Evolutionary conservation across 2,888 invertebrate genomes (phyloP), one percentile per base, ranked within the genome.

Genomic region (Athrips mouffetella): DNA sequence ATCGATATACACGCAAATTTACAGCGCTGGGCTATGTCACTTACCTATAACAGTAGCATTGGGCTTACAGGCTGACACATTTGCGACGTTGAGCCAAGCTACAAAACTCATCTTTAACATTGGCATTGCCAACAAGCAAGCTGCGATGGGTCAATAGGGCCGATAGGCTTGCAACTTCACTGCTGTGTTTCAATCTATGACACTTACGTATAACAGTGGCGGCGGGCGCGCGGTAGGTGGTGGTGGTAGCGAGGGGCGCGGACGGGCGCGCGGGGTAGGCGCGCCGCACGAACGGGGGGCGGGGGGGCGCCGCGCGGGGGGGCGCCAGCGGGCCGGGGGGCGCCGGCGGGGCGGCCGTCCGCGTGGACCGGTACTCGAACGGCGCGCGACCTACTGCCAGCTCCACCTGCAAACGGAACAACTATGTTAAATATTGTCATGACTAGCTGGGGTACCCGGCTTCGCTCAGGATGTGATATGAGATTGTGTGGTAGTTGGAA

Each of bases 371-470:
- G 67, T 80, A 85, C 61, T 84, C 85, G 65, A 83, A 77, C 42
- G 81, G 76, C 2, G 83, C 68, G 7, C 82, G 72, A 0, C 82
- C 81, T n/a, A 82, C 84, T 1, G 85, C 81, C 30, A 86, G 49
- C 53, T 85, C 83, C 74, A 85, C 85, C 83, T 84, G 70, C 42
- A n/a, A 21, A n/a, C n/a, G 13, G 7, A 40, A 21, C 13, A 5
- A 35, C 3, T 11, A 1, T 2, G 1, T 16, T 35, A 3, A 15
- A 6, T 4, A 6, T 35, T 2, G 8, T 35, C 16, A 16, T 10
- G 8, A 8, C 16, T 16, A 8, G 6, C 7, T 6, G 10, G 2
- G 3, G 13, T 7, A 16, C 35, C 13, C 13, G 2, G 35, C 16
- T 16, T 10, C 35, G 5, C n/a, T 30, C 30, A 30, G n/a, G n/a